Evolutionary conservation across 2,888 invertebrate species (phyloP).

Genomic region (Acleris emargana): DNA sequence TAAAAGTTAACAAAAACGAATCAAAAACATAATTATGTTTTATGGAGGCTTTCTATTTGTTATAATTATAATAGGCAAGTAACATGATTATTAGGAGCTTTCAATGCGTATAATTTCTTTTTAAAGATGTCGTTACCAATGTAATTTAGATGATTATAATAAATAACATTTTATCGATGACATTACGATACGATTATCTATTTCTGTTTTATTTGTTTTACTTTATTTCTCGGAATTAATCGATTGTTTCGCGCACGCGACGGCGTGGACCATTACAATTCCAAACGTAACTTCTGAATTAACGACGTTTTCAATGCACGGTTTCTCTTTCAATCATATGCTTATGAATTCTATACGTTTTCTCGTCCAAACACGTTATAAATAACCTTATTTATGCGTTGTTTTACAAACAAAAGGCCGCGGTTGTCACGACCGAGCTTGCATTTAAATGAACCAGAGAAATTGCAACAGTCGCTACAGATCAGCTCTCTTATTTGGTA

Average conservation of each 20-base stretch:
- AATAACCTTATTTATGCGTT: slow-evolving; percentile 43
- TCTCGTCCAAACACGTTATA: slow-evolving; percentile 44
- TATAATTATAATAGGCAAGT: too few species aligned
- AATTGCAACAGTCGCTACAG: slow-evolving; percentile 21
- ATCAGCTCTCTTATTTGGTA: slow-evolving; percentile 46
- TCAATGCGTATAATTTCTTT: neutral
- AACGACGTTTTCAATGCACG: slow-evolving; percentile 44
- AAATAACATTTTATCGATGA: slow-evolving; percentile 10
- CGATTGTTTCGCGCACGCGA: neutral
- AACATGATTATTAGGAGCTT: too few species aligned
- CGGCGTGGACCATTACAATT: slow-evolving; percentile 40
- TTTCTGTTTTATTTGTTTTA: slow-evolving; percentile 15
- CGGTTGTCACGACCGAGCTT: slow-evolving; percentile 50
- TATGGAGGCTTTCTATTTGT: too few species aligned
- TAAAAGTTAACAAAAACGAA: too few species aligned
- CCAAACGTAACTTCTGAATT: slow-evolving; percentile 36
- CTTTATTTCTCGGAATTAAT: neutral
- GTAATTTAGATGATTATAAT: slow-evolving; percentile 6
- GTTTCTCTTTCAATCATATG: slow-evolving; percentile 59
- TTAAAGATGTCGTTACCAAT: neutral
- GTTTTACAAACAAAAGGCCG: slow-evolving; percentile 48
- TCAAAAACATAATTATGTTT: too few species aligned
- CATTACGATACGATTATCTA: slow-evolving; percentile 6
- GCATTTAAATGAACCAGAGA: slow-evolving; percentile 47
- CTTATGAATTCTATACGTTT: slow-evolving; percentile 51